These are phyloP conservation scores for Megaustenia siamemsis DNA, from an alignment of 2,888 invertebrate genomes.

Conservation along the genomic window DNA sequence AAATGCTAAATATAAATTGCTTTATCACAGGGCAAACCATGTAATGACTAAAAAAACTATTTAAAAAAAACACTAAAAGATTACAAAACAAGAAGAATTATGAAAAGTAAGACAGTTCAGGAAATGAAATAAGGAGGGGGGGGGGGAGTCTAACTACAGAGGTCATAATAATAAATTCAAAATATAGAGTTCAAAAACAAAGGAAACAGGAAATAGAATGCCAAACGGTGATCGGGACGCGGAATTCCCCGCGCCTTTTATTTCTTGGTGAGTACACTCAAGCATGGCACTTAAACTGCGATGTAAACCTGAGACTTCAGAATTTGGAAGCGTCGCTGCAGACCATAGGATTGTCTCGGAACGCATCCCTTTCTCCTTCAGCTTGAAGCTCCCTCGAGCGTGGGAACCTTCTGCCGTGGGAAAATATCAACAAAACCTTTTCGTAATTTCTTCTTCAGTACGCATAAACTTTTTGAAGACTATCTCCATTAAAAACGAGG, in stretches of 20 bases:
- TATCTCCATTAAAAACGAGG: conserved; percentile 3
- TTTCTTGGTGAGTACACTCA: neutral
- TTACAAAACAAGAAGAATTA: no score
- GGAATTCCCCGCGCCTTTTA: neutral
- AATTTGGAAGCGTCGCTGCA: conserved; percentile 27
- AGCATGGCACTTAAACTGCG: conserved; percentile 33
- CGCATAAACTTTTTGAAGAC: conserved; percentile 38
- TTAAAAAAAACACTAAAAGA: no score
- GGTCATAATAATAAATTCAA: neutral
- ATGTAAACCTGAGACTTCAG: conserved; percentile 31
- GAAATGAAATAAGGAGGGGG: neutral
- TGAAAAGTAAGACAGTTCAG: no score
- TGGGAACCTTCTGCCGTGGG: conserved; percentile 35
- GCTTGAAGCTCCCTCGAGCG: conserved; percentile 10
- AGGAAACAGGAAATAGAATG: conserved; percentile 13
- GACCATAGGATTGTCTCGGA: conserved; percentile 6
- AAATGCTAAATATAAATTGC: no score
- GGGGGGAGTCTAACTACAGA: neutral
- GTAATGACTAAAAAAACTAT: no score
- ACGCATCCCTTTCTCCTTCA: neutral
- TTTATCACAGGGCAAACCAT: no score
- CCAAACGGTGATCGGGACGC: neutral
- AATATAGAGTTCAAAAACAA: neutral
- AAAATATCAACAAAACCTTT: conserved; percentile 24
- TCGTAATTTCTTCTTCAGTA: conserved; percentile 37